Evolutionary conservation across 2,888 invertebrate genomes (phyloP).

Genomic region (Acanthosepion lycidas): DNA sequence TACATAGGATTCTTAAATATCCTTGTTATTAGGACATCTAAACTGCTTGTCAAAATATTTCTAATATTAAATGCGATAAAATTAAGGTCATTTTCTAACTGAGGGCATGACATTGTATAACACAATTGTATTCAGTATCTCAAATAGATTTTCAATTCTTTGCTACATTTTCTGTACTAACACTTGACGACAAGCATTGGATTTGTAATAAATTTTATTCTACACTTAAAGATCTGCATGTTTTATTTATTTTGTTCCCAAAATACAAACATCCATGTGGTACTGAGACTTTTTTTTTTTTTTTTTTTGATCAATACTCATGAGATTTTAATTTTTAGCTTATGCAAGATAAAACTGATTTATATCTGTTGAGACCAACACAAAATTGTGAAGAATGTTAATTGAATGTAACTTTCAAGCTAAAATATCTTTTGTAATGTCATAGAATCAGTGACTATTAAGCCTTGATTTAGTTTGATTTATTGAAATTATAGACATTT

Average conservation of each 20-base stretch:
- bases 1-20: background rate
- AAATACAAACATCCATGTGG: background rate
- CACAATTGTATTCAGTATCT: background rate
- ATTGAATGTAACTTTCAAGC: too few relatives aligned
- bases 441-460: too few relatives aligned
- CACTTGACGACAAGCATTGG: background rate
- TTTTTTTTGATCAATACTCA: too few relatives aligned
- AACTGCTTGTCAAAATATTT: background rate
- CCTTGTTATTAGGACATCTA: background rate
- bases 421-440: too few relatives aligned
- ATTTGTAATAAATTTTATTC: background rate
- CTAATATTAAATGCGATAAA: background rate
- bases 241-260: background rate
- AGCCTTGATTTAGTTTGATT: too few relatives aligned
- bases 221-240: too few relatives aligned
- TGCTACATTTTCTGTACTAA: background rate
- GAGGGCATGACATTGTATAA: background rate
- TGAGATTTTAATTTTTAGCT: too few relatives aligned
- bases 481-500: too few relatives aligned
- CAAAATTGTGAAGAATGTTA: too few relatives aligned
- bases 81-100: background rate
- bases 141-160: background rate
- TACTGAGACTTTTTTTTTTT: too few relatives aligned
- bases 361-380: too few relatives aligned
- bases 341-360: too few relatives aligned